Conservation (phyloP, 2,113 vertebrate genomes). For the Fregetta grallaria region DNA sequence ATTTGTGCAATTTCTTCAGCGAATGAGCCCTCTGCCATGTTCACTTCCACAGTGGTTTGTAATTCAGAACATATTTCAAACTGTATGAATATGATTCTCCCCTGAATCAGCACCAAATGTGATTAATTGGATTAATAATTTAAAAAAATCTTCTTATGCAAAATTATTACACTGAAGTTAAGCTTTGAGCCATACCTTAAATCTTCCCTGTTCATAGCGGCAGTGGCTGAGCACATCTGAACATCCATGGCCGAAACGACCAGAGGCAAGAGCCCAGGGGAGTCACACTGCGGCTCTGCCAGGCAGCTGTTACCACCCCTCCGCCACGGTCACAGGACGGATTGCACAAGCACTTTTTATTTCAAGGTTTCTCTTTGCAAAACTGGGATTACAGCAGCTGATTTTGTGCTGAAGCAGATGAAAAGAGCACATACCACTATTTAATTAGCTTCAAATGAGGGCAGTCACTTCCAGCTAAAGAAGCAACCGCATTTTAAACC, state of each 20-base stretch:
- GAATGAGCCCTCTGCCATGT: not conserved
- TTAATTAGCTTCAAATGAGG: not conserved
- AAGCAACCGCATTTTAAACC: not conserved
- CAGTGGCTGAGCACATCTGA: not conserved
- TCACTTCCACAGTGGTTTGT: no score
- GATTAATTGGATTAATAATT: not conserved
- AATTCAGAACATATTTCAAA: not conserved
- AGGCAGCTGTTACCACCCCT: not conserved
- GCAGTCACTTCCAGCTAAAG: not conserved
- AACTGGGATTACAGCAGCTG: not conserved
- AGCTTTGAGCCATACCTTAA: not conserved
- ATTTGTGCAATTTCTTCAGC: not conserved
- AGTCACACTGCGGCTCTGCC: not conserved
- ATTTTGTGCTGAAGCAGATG: not conserved
- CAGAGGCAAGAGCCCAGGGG: not conserved
- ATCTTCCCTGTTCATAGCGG: not conserved
- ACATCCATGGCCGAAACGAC: accelerated
- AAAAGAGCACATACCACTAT: not conserved
- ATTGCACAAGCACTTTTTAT: not conserved
- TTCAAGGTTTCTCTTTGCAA: not conserved
- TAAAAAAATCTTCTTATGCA: no score
- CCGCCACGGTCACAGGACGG: accelerated
- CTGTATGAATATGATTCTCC: not conserved
- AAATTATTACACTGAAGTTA: not conserved
- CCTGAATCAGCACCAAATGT: not conserved